These are phyloP conservation scores for Trematocara variabile DNA, from an alignment of 2,113 vertebrate species.

Conservation along the genomic window DNA sequence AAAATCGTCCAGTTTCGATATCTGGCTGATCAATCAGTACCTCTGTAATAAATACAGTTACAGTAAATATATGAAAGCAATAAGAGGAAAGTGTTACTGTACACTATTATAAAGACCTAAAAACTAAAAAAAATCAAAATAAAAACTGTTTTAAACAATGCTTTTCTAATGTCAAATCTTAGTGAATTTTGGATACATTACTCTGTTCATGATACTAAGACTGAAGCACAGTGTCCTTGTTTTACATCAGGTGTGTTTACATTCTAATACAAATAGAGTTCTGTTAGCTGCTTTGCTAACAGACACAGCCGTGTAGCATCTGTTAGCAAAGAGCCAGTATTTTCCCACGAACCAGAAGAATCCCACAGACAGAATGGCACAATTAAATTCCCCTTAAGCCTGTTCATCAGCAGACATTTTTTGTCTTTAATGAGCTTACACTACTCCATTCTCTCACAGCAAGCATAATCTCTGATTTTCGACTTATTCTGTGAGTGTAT, in stretches of 20 bases:
- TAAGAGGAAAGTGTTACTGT: neutral
- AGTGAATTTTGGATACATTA: neutral
- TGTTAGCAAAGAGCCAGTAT: neutral
- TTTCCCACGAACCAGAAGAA: conserved; percentile 40
- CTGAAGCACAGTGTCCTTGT: neutral
- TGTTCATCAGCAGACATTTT: conserved; percentile 65
- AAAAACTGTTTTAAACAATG: neutral
- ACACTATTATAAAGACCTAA: neutral
- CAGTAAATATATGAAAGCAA: neutral
- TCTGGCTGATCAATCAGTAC: neutral
- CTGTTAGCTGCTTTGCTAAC: neutral
- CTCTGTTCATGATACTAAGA: neutral
- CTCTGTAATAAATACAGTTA: neutral
- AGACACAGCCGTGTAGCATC: neutral
- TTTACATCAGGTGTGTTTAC: neutral
- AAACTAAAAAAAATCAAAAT: fast-evolving
- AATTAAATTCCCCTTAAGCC: conserved; percentile 70
- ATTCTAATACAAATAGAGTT: neutral
- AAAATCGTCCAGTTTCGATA: neutral
- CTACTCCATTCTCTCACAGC: conserved; percentile 61
- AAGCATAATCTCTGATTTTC: conserved; percentile 72
- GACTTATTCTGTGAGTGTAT: conserved; percentile 49
- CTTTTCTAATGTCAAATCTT: neutral
- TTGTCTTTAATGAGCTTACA: conserved; percentile 75
- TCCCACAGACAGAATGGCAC: conserved; percentile 53